Conservation (phyloP, 2,888 invertebrate genomes). For the Drosophila robusta region DNA sequence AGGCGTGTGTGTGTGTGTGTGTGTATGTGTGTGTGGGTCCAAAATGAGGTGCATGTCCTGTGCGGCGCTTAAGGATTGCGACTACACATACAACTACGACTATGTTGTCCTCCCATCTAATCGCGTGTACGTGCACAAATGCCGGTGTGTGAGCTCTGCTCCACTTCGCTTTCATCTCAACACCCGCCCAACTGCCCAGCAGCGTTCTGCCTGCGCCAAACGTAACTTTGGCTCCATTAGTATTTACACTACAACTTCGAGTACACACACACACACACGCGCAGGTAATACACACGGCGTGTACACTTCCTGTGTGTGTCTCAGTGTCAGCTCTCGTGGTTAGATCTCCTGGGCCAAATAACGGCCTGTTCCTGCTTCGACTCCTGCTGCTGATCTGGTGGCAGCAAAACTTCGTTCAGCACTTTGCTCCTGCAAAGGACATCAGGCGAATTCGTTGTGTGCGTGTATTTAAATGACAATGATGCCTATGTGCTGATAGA, state of each 20-base stretch:
- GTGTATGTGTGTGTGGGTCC: slow-evolving; percentile 8
- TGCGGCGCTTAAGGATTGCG: slow-evolving; percentile 53
- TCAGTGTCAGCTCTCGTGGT: slow-evolving; percentile 26
- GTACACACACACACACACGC: slow-evolving; percentile 33
- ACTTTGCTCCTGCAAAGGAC: slow-evolving; percentile 22
- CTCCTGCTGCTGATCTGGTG: slow-evolving; percentile 7
- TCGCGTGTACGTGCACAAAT: slow-evolving; percentile 75
- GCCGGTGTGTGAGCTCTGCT: slow-evolving; percentile 45
- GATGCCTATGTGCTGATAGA: slow-evolving; percentile 62
- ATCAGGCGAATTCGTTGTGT: slow-evolving; percentile 28
- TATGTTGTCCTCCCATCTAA: slow-evolving; percentile 64
- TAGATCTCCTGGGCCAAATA: slow-evolving; percentile 47
- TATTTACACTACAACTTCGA: slow-evolving; percentile 64
- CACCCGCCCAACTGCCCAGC: slow-evolving; percentile 11
- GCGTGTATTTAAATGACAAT: slow-evolving; percentile 69
- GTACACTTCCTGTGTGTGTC: slow-evolving; percentile 22
- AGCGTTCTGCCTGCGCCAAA: slow-evolving; percentile 32
- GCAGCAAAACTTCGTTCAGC: slow-evolving; percentile 52
- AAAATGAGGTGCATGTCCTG: slow-evolving; percentile 64
- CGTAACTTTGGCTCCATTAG: slow-evolving; percentile 66
- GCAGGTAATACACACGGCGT: slow-evolving; percentile 15
- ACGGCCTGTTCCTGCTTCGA: slow-evolving; percentile 19
- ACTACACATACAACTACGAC: slow-evolving; percentile 17
- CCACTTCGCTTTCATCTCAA: slow-evolving; percentile 36
- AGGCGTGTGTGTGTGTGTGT: slow-evolving; percentile 29